phyloP scores from a whole-genome alignment of 2,113 vertebrate species.

The Takifugu flavidus region DNA sequence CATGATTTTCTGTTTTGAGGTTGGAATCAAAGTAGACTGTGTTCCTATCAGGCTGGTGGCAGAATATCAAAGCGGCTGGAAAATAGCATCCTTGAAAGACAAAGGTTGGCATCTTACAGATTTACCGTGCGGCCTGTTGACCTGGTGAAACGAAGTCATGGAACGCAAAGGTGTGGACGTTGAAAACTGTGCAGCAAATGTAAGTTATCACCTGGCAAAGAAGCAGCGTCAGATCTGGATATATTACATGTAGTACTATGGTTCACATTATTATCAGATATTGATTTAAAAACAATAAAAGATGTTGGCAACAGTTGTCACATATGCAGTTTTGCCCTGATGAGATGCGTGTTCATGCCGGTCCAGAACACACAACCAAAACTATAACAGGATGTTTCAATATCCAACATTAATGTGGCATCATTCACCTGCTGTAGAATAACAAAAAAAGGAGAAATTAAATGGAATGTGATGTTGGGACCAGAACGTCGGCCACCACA shows the following conservation, averaged over 20 bases:
- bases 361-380: no score
- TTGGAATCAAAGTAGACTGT: no score
- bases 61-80: no score
- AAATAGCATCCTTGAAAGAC: no score
- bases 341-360: no score
- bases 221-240: constrained; percentile 10
- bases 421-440: constrained; percentile 17
- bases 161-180: background rate
- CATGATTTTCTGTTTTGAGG: no score
- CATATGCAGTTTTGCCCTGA: no score
- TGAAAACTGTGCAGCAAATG: background rate
- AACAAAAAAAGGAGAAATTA: constrained; percentile 11
- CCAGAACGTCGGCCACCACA: constrained; percentile 4
- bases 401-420: background rate
- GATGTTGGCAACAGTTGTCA: background rate
- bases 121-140: background rate
- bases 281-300: background rate
- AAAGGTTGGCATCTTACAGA: no score
- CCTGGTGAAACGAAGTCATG: constrained; percentile 11
- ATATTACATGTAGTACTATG: constrained; percentile 4
- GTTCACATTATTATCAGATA: constrained; percentile 9
- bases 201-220: background rate
- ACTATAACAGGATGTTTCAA: no score
- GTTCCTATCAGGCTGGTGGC: no score
- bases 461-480: constrained; percentile 2